Evolutionary conservation across 2,113 vertebrate genomes (phyloP).

Genomic region (Petaurus breviceps): DNA sequence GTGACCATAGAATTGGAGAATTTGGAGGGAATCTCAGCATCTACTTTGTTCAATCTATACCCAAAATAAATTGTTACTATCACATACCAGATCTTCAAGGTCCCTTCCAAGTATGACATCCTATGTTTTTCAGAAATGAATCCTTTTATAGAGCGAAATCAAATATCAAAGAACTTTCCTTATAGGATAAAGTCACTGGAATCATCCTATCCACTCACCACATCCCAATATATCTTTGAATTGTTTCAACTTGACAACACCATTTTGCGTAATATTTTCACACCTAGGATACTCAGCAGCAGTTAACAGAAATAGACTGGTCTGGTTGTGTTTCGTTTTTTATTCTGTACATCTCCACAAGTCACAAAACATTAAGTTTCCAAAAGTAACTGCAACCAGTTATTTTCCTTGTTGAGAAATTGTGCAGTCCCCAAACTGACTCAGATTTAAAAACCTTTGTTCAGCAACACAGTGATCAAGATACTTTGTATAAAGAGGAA

Average conservation of each 20-base stretch:
- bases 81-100: background rate
- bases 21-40: background rate
- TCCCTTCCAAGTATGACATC: background rate
- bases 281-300: background rate
- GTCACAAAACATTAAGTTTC: slow-evolving; percentile 85
- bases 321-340: slow-evolving; percentile 78
- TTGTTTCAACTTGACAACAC: background rate
- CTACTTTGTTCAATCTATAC: background rate
- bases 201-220: background rate
- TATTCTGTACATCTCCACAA: slow-evolving; percentile 86
- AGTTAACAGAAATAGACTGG: slow-evolving; percentile 73
- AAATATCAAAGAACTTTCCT: background rate
- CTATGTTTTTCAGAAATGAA: background rate
- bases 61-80: background rate
- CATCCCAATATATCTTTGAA: background rate
- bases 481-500: slow-evolving; percentile 83
- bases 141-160: background rate
- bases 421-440: slow-evolving; percentile 66
- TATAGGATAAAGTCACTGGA: background rate
- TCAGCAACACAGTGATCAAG: slow-evolving; percentile 81
- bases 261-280: background rate
- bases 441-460: slow-evolving; percentile 79
- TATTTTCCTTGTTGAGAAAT: slow-evolving; percentile 74
- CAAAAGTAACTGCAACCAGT: slow-evolving; percentile 78
- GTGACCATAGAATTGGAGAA: background rate